Evolutionary conservation across 2,888 invertebrate genomes (phyloP).

Genomic region (Ramazzottius varieornatus): DNA sequence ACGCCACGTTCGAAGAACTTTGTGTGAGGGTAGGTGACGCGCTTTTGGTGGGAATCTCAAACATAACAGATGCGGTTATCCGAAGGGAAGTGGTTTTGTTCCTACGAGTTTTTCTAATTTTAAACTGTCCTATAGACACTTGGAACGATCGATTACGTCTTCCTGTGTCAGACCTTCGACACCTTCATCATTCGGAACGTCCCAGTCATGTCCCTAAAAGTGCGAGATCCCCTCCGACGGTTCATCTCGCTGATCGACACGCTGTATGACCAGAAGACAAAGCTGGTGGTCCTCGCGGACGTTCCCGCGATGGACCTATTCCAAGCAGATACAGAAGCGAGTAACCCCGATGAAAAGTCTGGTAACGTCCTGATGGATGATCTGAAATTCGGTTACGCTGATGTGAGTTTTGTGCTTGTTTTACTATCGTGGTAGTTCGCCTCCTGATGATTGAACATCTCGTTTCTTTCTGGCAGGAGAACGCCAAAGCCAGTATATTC

Average conservation of each 20-base stretch:
- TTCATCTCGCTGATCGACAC: slow-evolving; percentile 93
- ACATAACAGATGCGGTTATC: slow-evolving; percentile 6
- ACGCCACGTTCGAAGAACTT: slow-evolving; percentile 61
- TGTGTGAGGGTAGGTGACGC: slow-evolving; percentile 47
- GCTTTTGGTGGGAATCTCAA: background rate
- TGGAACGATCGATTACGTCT: slow-evolving; percentile 78
- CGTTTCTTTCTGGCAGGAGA: no score
- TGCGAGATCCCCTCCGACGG: slow-evolving; percentile 61
- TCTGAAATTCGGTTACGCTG: slow-evolving; percentile 38
- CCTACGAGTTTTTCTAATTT: slow-evolving; percentile 7
- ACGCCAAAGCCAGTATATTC: slow-evolving; percentile 61
- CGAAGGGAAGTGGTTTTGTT: background rate
- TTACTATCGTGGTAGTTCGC: no score
- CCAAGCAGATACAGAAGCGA: slow-evolving; percentile 22
- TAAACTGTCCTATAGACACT: slow-evolving; percentile 48
- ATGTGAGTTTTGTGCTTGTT: slow-evolving; percentile 20
- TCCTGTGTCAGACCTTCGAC: slow-evolving; percentile 73
- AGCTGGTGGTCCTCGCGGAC: slow-evolving; percentile 46
- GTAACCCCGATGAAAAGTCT: slow-evolving; percentile 32
- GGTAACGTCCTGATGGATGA: slow-evolving; percentile 80
- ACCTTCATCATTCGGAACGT: slow-evolving; percentile 70
- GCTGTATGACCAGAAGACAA: slow-evolving; percentile 58
- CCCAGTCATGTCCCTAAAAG: slow-evolving; percentile 47
- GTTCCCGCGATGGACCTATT: slow-evolving; percentile 50
- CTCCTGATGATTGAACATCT: no score